A percentile compares a stretch with the other conserved stretches of the same genome.
These are phyloP conservation scores for Poeciliopsis infans DNA, from an alignment of 2,797 vertebrate species.

Conservation along the genomic window DNA sequence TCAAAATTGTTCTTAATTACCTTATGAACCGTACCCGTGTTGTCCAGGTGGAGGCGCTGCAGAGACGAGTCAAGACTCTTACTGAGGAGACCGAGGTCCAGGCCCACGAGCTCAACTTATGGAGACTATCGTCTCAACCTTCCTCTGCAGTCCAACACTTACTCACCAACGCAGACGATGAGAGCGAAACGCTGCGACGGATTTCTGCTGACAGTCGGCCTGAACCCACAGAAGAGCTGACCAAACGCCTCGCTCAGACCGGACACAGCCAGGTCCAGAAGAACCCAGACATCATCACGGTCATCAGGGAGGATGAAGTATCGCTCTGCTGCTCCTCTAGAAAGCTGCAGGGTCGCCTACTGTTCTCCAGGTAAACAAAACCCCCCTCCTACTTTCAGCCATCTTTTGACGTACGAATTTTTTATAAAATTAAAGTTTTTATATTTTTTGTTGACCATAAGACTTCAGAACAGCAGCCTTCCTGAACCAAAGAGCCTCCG, in stretches of 20 bases:
- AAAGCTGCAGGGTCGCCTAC: conserved; percentile 62
- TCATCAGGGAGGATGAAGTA: conserved; percentile 79
- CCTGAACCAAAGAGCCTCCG: conserved; percentile 46
- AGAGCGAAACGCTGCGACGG: conserved; percentile 16
- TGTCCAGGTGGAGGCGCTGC: conserved; percentile 77
- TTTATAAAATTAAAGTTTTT: background rate
- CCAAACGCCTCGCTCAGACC: background rate
- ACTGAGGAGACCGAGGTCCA: conserved; percentile 71
- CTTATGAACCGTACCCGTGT: conserved; percentile 7
- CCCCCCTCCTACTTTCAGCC: background rate
- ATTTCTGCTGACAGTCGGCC: conserved; percentile 10
- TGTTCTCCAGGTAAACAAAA: conserved; percentile 72
- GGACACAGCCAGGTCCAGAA: conserved; percentile 6
- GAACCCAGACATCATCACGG: conserved; percentile 42
- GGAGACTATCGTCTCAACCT: conserved; percentile 70
- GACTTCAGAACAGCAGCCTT: conserved; percentile 57
- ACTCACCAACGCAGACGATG: conserved; percentile 15
- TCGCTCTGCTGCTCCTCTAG: conserved; percentile 71
- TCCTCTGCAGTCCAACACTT: conserved; percentile 39
- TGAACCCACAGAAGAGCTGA: conserved; percentile 22
- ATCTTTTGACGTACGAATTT: background rate
- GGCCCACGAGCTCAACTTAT: conserved; percentile 74
- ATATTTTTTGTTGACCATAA: conserved; percentile 18
- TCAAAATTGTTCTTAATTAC: background rate
- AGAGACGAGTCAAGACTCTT: conserved; percentile 66